phyloP scores from a whole-genome alignment of 2,888 invertebrate genomes.

The Byasa hedistus region DNA sequence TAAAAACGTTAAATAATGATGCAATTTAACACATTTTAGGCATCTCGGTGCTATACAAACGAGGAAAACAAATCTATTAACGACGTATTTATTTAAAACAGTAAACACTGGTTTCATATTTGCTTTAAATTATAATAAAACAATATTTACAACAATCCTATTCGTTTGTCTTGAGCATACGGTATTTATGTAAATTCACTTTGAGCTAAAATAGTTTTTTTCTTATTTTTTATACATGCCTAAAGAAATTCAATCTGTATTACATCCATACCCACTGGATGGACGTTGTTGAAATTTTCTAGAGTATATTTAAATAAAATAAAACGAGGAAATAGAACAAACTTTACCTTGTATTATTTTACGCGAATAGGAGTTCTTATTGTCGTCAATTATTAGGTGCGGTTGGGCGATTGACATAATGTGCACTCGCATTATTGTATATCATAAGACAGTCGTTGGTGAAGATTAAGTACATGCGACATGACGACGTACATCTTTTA shows the following conservation, averaged over 20 bases:
- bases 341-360: slow-evolving; percentile 10
- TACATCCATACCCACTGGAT: too few species aligned
- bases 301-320: too few species aligned
- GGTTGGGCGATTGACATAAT: slow-evolving; percentile 54
- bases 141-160: too few species aligned
- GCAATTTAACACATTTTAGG: slow-evolving; percentile 11
- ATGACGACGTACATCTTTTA: slow-evolving; percentile 10
- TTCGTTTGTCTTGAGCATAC: too few species aligned
- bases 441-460: slow-evolving; percentile 42
- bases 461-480: slow-evolving; percentile 23
- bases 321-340: too few species aligned
- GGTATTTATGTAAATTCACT: too few species aligned
- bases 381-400: slow-evolving; percentile 43
- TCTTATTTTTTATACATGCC: too few species aligned
- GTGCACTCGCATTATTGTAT: slow-evolving; percentile 35
- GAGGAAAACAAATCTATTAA: slow-evolving; percentile 27
- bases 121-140: too few species aligned
- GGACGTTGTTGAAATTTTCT: too few species aligned
- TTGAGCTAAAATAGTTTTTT: too few species aligned
- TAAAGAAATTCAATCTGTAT: too few species aligned
- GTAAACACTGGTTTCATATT: slow-evolving; percentile 12
- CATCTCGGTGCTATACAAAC: slow-evolving; percentile 12
- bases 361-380: slow-evolving; percentile 10
- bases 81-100: slow-evolving; percentile 6
- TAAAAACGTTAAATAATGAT: slow-evolving; percentile 10